Evolutionary conservation across 1,140 invertebrate species (phyloP).

Genomic region (Scaptomyza pallida): DNA sequence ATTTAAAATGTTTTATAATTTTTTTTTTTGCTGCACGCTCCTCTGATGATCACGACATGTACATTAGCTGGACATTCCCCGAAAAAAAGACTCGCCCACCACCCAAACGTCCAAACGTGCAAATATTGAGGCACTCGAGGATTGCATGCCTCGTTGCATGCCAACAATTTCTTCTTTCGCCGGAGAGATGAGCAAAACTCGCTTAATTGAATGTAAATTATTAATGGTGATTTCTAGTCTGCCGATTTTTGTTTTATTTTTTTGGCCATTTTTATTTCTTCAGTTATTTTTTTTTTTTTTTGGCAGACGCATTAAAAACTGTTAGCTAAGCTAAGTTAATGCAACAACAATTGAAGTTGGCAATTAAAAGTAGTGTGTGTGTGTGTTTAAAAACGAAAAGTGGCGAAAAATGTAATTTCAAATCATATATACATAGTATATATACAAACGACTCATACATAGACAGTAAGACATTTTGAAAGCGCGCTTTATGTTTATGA

Average conservation of each 20-base stretch:
- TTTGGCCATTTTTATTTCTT: slow-evolving; percentile 8
- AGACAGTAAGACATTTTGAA: slow-evolving; percentile 61
- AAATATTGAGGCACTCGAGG: slow-evolving; percentile 37
- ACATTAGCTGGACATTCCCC: not conserved
- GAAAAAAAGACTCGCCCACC: not conserved
- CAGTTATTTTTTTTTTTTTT: slow-evolving; percentile 35
- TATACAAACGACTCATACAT: slow-evolving; percentile 13
- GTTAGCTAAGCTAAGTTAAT: slow-evolving; percentile 56
- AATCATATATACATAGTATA: slow-evolving; percentile 24
- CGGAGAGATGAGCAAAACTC: slow-evolving; percentile 49
- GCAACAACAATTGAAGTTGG: slow-evolving; percentile 64
- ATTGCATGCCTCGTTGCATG: slow-evolving; percentile 55
- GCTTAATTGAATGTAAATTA: slow-evolving; percentile 63
- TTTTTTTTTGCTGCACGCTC: slow-evolving; percentile 3
- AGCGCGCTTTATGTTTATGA: slow-evolving; percentile 78
- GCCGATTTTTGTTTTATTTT: slow-evolving; percentile 15
- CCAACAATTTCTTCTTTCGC: slow-evolving; percentile 30
- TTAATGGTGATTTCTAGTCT: slow-evolving; percentile 52
- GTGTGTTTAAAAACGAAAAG: slow-evolving; percentile 61
- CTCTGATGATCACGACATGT: not conserved
- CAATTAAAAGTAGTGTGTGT: slow-evolving; percentile 64
- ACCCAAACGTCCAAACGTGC: slow-evolving; percentile 32
- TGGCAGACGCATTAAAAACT: slow-evolving; percentile 46
- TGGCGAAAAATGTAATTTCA: slow-evolving; percentile 75
- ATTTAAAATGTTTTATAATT: slow-evolving; percentile 3